These are phyloP conservation scores for Eucriotettix oculatus DNA, from an alignment of 2,888 invertebrate genomes.

Conservation along the genomic window DNA sequence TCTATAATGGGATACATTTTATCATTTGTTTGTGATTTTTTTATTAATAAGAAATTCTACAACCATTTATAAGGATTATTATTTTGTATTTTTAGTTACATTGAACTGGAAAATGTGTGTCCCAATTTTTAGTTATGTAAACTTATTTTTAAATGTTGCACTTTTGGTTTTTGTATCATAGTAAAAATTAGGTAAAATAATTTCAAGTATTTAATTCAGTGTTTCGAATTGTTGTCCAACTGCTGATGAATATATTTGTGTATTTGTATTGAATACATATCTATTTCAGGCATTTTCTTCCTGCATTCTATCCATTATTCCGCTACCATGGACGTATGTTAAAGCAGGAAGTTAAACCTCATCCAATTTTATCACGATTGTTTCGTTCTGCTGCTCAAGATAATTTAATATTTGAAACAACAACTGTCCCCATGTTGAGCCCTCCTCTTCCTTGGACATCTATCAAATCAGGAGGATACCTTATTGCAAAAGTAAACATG, in stretches of 20 bases:
- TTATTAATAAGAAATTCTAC: too few relatives aligned
- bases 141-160: neutral
- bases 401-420: conserved; percentile 48
- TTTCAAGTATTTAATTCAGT: neutral
- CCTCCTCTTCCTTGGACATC: conserved; percentile 79
- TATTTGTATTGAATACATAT: neutral
- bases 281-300: conserved; percentile 40
- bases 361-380: conserved; percentile 55
- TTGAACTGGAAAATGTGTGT: too few relatives aligned
- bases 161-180: neutral
- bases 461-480: conserved; percentile 52
- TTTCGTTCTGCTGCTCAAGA: conserved; percentile 50
- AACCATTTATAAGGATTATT: too few relatives aligned
- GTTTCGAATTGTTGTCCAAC: neutral
- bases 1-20: neutral
- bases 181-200: neutral
- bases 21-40: too few relatives aligned
- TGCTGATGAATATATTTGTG: neutral
- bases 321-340: conserved; percentile 45
- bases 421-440: conserved; percentile 53
- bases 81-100: too few relatives aligned
- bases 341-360: conserved; percentile 51
- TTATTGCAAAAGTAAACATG: conserved; percentile 47
- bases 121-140: neutral
- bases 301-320: conserved; percentile 66